phyloP scores from a whole-genome alignment of 2,888 invertebrate genomes.

The Stenodera caucasica region DNA sequence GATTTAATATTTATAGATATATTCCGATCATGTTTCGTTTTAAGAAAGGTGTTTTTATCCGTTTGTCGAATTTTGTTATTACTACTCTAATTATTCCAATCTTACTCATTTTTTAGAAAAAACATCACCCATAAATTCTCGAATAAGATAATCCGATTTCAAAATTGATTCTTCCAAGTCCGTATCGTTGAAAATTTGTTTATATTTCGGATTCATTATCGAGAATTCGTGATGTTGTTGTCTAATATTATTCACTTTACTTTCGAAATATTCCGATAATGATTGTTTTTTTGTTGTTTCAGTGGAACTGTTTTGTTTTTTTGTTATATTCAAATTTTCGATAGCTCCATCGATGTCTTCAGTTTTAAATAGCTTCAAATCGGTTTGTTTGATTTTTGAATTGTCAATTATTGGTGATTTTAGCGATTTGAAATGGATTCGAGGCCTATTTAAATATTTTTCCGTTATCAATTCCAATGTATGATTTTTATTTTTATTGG shows the following conservation, averaged over 20 bases:
- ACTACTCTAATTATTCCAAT: no score
- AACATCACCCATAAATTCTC: slow-evolving; percentile 45
- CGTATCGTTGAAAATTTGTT: slow-evolving; percentile 15
- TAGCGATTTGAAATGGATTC: slow-evolving; percentile 29
- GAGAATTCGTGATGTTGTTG: background rate
- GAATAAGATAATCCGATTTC: slow-evolving; percentile 43
- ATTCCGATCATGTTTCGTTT: slow-evolving; percentile 28
- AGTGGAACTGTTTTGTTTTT: background rate
- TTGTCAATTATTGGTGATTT: background rate
- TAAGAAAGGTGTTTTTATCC: no score
- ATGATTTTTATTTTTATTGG: background rate
- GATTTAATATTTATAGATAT: slow-evolving; percentile 29
- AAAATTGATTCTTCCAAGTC: slow-evolving; percentile 34
- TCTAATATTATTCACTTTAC: no score
- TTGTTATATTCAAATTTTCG: background rate
- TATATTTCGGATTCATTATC: background rate
- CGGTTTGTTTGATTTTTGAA: slow-evolving; percentile 1
- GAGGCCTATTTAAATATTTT: slow-evolving; percentile 36
- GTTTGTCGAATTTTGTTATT: no score
- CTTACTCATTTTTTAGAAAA: no score
- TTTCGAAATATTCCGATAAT: background rate
- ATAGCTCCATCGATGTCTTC: background rate
- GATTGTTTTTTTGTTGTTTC: background rate
- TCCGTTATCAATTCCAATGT: slow-evolving; percentile 34
- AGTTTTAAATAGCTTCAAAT: background rate